Evolutionary conservation across 2,113 vertebrate genomes (phyloP).

Genomic region (Aldabrachelys gigantea): DNA sequence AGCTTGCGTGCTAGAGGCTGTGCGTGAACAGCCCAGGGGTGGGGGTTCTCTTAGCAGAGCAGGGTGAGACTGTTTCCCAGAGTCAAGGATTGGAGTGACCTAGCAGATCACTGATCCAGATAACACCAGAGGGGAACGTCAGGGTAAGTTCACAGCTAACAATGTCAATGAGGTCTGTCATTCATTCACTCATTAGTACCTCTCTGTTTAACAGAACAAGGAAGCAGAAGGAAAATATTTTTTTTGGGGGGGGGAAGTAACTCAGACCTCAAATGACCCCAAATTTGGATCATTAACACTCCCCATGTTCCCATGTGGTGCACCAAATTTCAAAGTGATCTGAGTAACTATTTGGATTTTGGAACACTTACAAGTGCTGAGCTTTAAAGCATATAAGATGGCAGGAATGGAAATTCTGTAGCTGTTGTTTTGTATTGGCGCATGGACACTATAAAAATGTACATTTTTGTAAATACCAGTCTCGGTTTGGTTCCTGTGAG

Average conservation of each 20-base stretch:
- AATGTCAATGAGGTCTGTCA: neutral
- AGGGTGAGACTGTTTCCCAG: no score
- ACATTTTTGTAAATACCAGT: neutral
- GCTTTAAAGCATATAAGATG: neutral
- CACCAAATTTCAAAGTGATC: neutral
- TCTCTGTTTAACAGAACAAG: neutral
- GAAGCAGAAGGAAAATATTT: neutral
- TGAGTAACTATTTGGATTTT: neutral
- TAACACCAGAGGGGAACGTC: no score
- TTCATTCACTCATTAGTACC: neutral
- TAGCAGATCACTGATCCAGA: no score
- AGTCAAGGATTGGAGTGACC: no score
- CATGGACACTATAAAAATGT: neutral
- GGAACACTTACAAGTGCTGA: neutral
- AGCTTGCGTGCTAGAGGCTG: no score
- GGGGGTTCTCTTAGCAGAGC: no score
- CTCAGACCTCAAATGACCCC: neutral
- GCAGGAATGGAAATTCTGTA: neutral
- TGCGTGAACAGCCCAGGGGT: no score
- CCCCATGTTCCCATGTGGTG: neutral
- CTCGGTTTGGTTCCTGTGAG: neutral
- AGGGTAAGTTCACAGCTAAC: neutral
- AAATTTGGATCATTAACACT: neutral
- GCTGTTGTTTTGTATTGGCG: neutral
- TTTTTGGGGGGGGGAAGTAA: neutral